Percentiles rank a stretch among this genome's conserved stretches.
phyloP scores from a whole-genome alignment of 2,113 vertebrate genomes.

The Caranx ignobilis region DNA sequence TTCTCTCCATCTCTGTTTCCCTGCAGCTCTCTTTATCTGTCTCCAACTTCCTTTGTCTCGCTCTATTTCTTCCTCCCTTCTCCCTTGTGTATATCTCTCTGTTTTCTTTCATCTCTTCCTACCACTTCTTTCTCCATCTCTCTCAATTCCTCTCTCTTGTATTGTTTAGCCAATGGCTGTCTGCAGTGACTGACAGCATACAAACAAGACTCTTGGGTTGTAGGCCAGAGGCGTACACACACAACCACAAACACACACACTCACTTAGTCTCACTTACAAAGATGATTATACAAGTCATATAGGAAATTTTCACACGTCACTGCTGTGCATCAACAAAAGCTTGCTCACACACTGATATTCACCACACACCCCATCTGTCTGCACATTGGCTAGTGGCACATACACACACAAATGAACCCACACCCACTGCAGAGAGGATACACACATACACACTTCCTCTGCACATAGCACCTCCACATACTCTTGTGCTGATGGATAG shows the following conservation, averaged over 20 bases:
- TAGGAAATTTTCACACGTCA: constrained; percentile 6
- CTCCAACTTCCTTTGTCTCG: constrained; percentile 34
- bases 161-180: constrained; percentile 66
- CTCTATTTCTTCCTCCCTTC: constrained; percentile 19
- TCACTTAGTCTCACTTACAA: constrained; percentile 30
- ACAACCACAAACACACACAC: constrained; percentile 17
- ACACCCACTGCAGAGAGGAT: constrained; percentile 6
- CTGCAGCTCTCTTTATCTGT: constrained; percentile 29
- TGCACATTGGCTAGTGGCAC: constrained; percentile 14
- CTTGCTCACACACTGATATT: neutral
- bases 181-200: constrained; percentile 68
- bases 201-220: constrained; percentile 58
- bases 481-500: constrained; percentile 26
- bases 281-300: constrained; percentile 45
- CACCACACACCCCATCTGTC: constrained; percentile 8
- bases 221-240: constrained; percentile 13
- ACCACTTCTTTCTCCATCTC: constrained; percentile 36
- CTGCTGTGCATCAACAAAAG: neutral
- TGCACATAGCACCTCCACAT: constrained; percentile 8
- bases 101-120: constrained; percentile 63
- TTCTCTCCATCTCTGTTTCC: constrained; percentile 11
- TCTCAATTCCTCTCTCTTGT: constrained; percentile 29
- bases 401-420: constrained; percentile 1
- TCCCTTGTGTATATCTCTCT: constrained; percentile 53
- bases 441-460: constrained; percentile 8